Evolutionary conservation across 2,888 invertebrate species (phyloP).

Genomic region (Osmoderma eremita): DNA sequence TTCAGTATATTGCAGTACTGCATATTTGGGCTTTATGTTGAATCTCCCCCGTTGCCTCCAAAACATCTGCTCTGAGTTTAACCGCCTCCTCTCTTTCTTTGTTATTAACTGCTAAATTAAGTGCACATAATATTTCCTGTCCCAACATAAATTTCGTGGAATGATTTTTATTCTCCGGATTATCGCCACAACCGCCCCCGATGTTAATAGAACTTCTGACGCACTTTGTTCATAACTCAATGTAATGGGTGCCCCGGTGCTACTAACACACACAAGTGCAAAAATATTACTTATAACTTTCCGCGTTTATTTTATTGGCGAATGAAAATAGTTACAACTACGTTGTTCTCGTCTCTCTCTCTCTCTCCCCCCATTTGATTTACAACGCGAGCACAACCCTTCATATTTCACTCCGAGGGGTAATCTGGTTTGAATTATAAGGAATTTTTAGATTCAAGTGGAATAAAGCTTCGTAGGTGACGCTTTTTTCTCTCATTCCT

Average conservation of each 20-base stretch:
- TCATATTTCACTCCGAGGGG: slow-evolving; percentile 42
- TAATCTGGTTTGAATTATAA: slow-evolving; percentile 44
- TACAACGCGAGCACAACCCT: slow-evolving; percentile 39
- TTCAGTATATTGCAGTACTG: no score
- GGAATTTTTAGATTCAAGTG: slow-evolving; percentile 43
- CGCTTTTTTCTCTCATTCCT: slow-evolving; percentile 18
- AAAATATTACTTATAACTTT: slow-evolving; percentile 52
- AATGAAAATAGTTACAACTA: slow-evolving; percentile 41
- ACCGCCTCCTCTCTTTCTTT: slow-evolving; percentile 28
- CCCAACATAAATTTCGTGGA: slow-evolving; percentile 51
- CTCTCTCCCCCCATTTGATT: slow-evolving; percentile 30
- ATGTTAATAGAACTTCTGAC: slow-evolving; percentile 60
- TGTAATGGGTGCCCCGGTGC: slow-evolving; percentile 50
- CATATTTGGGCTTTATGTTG: not conserved
- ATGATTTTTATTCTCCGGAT: slow-evolving; percentile 56
- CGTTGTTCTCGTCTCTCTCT: slow-evolving; percentile 33
- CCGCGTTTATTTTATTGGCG: slow-evolving; percentile 44
- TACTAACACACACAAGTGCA: slow-evolving; percentile 45
- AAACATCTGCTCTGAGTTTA: slow-evolving; percentile 53
- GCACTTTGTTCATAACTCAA: slow-evolving; percentile 58
- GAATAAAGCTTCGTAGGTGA: slow-evolving; percentile 37
- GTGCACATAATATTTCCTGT: slow-evolving; percentile 55
- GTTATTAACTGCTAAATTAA: slow-evolving; percentile 55
- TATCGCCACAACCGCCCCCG: slow-evolving; percentile 55
- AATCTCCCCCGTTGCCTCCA: not conserved